Percentiles rank a stretch among this genome's conserved stretches.
These are phyloP conservation scores for Zoroaster sp. DNA, from an alignment of 53 echinoderm and acorn worm genomes.

Conservation along the genomic window DNA sequence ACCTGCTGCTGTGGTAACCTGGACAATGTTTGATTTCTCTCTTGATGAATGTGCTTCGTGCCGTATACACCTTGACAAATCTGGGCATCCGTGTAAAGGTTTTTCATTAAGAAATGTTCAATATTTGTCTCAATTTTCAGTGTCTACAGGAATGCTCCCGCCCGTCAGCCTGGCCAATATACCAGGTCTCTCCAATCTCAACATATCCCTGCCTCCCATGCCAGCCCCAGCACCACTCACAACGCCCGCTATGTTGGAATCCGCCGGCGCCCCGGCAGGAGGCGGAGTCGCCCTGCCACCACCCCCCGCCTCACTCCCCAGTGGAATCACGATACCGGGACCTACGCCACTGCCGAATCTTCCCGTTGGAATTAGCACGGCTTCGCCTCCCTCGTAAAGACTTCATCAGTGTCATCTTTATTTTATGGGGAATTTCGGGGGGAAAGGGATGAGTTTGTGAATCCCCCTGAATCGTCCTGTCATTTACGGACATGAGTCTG, in stretches of 20 bases:
- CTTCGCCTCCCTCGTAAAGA: constrained; percentile 40
- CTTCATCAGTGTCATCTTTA: not conserved
- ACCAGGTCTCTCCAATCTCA: constrained; percentile 88
- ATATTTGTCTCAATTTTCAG: not conserved
- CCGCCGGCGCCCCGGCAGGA: constrained; percentile 8
- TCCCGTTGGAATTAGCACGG: constrained; percentile 69
- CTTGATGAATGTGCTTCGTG: too few relatives aligned
- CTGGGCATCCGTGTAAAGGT: not conserved
- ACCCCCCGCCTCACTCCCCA: constrained; percentile 67
- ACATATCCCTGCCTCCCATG: constrained; percentile 87
- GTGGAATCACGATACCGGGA: constrained; percentile 87
- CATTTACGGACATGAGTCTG: too few relatives aligned
- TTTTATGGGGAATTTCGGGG: not conserved
- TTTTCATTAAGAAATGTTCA: too few relatives aligned
- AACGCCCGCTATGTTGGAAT: constrained; percentile 16
- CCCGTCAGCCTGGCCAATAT: constrained; percentile 92
- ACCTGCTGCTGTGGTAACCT: too few relatives aligned
- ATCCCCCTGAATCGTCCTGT: too few relatives aligned
- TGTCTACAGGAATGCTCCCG: constrained; percentile 75
- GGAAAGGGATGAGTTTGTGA: not conserved
- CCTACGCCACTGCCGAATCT: constrained; percentile 84
- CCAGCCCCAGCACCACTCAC: constrained; percentile 68
- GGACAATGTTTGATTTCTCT: too few relatives aligned
- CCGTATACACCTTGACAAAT: too few relatives aligned
- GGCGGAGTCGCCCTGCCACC: constrained; percentile 26